phyloP scores from a whole-genome alignment of 2,797 vertebrate species.

The Trichosurus vulpecula region DNA sequence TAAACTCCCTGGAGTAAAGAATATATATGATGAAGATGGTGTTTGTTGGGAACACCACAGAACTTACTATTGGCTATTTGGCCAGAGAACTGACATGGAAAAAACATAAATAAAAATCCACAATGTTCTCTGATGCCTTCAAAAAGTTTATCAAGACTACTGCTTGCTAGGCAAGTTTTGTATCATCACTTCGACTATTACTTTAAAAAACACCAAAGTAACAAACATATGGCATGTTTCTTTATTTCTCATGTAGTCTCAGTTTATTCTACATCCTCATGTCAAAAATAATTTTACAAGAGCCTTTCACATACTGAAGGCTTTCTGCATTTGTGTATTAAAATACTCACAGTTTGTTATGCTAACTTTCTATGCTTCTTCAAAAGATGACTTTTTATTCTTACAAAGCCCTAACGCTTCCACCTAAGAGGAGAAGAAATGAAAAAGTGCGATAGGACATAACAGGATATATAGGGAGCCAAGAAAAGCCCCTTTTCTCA shows the following conservation, averaged over 20 bases:
- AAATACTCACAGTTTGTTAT: not conserved
- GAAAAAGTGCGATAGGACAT: not conserved
- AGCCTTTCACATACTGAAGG: not conserved
- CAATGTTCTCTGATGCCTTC: not conserved
- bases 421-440: not conserved
- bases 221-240: not conserved
- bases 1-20: constrained; percentile 33
- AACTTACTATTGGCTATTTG: not conserved
- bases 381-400: not conserved
- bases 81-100: not conserved
- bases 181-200: not conserved
- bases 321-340: not conserved
- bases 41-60: not conserved
- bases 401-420: not conserved
- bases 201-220: not conserved
- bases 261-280: not conserved
- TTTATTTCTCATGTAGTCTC: not conserved
- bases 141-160: not conserved
- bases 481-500: not conserved
- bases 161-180: not conserved
- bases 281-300: not conserved
- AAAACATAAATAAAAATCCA: not conserved
- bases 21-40: not conserved
- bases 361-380: not conserved
- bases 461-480: not conserved